Percentiles rank a stretch among this genome's conserved stretches.
Evolutionary conservation across 2,888 invertebrate genomes (phyloP).

Genomic region (Acanthoscelides obtectus): DNA sequence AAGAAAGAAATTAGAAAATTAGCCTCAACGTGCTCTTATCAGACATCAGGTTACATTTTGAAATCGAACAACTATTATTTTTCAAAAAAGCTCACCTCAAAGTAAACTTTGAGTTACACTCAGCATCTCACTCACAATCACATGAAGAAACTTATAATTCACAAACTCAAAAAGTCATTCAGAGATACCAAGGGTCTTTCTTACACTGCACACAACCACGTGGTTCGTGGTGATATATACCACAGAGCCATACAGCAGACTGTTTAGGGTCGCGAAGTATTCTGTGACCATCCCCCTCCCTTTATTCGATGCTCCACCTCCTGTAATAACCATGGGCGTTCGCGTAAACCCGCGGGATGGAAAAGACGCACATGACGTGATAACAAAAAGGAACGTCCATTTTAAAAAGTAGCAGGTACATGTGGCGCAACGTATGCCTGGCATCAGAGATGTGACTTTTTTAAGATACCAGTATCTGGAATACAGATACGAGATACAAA

Average conservation of each 20-base stretch:
- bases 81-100: background rate
- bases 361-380: no score
- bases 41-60: no score
- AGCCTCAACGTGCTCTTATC: no score
- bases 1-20: no score
- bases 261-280: background rate
- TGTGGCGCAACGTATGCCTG: no score
- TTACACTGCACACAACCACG: background rate
- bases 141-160: background rate
- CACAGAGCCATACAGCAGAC: background rate
- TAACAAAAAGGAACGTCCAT: no score
- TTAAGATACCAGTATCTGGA: no score
- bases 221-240: background rate
- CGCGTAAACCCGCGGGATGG: no score
- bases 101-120: background rate
- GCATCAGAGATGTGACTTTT: no score
- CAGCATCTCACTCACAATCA: background rate
- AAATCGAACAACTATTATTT: background rate
- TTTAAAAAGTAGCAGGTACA: no score
- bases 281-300: background rate
- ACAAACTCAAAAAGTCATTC: background rate
- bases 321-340: background rate
- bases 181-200: background rate
- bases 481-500: no score
- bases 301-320: background rate